phyloP scores from a whole-genome alignment of 2,888 invertebrate genomes.

The Sylvicola fuscatus region DNA sequence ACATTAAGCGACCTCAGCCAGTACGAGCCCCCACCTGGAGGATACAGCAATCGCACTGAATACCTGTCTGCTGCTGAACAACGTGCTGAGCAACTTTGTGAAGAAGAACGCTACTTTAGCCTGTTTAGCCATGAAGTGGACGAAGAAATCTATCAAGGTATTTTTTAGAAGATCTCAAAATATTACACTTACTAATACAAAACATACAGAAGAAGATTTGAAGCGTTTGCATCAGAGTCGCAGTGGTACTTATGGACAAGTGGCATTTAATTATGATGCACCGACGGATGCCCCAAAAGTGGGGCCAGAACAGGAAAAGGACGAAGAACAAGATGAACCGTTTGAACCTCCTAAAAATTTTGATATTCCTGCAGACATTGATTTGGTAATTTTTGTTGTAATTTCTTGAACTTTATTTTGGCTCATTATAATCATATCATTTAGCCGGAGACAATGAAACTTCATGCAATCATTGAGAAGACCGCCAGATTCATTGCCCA shows the following conservation, averaged over 20 bases:
- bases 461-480: conserved; percentile 87
- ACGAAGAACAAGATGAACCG: conserved; percentile 50
- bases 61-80: conserved; percentile 50
- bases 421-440: conserved; percentile 12
- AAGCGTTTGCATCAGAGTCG: conserved; percentile 63
- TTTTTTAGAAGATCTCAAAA: conserved; percentile 10
- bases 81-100: conserved; percentile 76
- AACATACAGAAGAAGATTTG: conserved; percentile 78
- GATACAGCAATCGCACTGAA: conserved; percentile 33
- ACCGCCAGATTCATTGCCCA: conserved; percentile 73
- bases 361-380: conserved; percentile 53
- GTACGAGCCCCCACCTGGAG: conserved; percentile 62
- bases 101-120: conserved; percentile 85
- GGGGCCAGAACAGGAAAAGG: conserved; percentile 24
- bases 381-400: conserved; percentile 31
- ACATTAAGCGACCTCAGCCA: conserved; percentile 66
- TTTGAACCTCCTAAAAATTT: conserved; percentile 53
- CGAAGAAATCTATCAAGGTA: conserved; percentile 80
- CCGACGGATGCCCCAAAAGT: conserved; percentile 25
- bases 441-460: conserved; percentile 71
- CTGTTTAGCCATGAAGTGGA: conserved; percentile 75
- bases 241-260: conserved; percentile 40
- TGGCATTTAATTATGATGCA: conserved; percentile 53
- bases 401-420: conserved; percentile 5
- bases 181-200: conserved; percentile 1